These are phyloP conservation scores for Prietella phreatophila DNA, from an alignment of 2,113 vertebrate genomes.

Conservation along the genomic window DNA sequence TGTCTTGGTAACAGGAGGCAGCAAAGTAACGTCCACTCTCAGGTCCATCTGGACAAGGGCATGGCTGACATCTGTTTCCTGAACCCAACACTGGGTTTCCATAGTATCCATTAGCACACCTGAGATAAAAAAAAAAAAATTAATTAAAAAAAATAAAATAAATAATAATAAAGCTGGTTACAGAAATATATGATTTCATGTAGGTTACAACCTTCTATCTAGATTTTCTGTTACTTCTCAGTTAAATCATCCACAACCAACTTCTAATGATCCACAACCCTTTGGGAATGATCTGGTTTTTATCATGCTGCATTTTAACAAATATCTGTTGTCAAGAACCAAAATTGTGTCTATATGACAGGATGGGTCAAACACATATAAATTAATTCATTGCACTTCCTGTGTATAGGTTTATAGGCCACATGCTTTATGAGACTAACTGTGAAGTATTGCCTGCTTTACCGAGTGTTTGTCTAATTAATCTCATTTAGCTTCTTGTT, in stretches of 20 bases:
- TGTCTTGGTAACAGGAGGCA: slow-evolving; percentile 88
- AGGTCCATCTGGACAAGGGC: slow-evolving; percentile 90
- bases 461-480: too few relatives aligned
- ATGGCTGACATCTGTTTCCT: slow-evolving; percentile 84
- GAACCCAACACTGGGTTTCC: slow-evolving; percentile 84
- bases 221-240: neutral
- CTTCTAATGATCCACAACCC: neutral
- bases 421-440: too few relatives aligned
- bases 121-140: slow-evolving; percentile 54
- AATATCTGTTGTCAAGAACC: neutral
- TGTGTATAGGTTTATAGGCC: too few relatives aligned
- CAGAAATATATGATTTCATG: neutral
- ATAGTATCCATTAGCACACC: slow-evolving; percentile 83
- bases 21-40: slow-evolving; percentile 84
- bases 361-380: neutral
- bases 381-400: neutral
- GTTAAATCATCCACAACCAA: neutral
- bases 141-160: too few relatives aligned
- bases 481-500: too few relatives aligned
- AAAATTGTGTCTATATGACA: neutral
- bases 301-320: neutral
- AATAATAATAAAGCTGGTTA: neutral
- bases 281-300: neutral
- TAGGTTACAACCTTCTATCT: neutral
- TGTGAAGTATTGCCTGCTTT: too few relatives aligned